Base-by-base conservation (phyloP, 2,113 vertebrate species). In the Empidonax traillii region DNA sequence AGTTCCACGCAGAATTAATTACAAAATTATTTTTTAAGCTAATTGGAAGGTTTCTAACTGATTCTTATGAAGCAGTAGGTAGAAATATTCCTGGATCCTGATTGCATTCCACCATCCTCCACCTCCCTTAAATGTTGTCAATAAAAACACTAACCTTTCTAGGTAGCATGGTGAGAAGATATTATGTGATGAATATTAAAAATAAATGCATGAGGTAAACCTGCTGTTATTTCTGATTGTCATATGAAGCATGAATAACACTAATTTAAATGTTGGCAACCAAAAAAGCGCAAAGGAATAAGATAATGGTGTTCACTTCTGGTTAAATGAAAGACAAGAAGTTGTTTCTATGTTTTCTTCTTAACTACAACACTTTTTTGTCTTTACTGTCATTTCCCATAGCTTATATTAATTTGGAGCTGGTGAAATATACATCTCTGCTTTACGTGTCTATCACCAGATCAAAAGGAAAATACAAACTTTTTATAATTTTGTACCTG, bases 401-500 rank as follows among this genome's bases (percentile, higher is more conserved):
- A 58, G 49, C 86, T 96, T 91, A 73, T 77, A 82, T 87, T 67
- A 90, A 89, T 94, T 96, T 83, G 90, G 80, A 96, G 73, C 95
- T 97, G 97, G 95, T 97, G 92, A 96, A 96, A 96, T 94, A 96
- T 92, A 96, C 95, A 96, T 95, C 91, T 94, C 74, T 94, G 78
- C 88, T 92, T 55, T 94, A 96, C 95, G 84, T 89, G 93, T 97
- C 86, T 89, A 28, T 88, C 97, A 95, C 96, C 96, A 96, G 95
- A 89, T 65, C 94, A 94, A 89, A 73, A 95, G 71, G 35, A 87
- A 96, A 96, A 95, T 93, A 92, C 71, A 89, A 96, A 96, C 89
- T 95, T 98, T 98, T 98, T 98, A 97, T 98, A 98, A 98, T 98
- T 98, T 98, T 98, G 77, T 98, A 98, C 95, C 73, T 93, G 92